Evolutionary conservation across 2,113 vertebrate genomes (phyloP).

Genomic region (Podarcis muralis): DNA sequence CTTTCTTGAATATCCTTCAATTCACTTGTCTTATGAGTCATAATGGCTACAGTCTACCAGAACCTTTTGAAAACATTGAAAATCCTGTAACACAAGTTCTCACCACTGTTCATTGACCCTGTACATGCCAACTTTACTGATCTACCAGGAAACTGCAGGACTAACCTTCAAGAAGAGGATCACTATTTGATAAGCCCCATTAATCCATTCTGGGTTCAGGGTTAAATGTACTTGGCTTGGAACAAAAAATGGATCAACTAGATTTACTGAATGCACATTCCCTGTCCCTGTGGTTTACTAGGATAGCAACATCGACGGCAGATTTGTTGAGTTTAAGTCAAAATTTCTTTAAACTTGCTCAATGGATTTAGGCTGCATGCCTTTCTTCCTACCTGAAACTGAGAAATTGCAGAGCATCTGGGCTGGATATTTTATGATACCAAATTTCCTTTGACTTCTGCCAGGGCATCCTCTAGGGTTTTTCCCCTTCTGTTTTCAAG

Average conservation of each 20-base stretch:
- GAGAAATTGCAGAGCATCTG: conserved; percentile 25
- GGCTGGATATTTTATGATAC: conserved; percentile 19
- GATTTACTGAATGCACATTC: neutral
- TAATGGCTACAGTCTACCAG: neutral
- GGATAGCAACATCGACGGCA: neutral
- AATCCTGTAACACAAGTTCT: neutral
- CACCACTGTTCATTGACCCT: neutral
- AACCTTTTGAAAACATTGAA: neutral
- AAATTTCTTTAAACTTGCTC: conserved; percentile 8
- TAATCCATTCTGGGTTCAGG: neutral
- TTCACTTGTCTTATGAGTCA: too few species aligned
- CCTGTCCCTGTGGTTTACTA: neutral
- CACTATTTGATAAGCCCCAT: neutral
- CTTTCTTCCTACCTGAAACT: conserved; percentile 16
- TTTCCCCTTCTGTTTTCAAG: neutral
- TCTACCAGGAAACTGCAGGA: neutral
- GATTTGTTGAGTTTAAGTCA: neutral
- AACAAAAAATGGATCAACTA: neutral
- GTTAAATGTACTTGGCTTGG: neutral
- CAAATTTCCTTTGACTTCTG: neutral
- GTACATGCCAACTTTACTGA: neutral
- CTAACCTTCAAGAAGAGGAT: neutral
- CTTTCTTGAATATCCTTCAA: too few species aligned
- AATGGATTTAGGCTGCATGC: neutral
- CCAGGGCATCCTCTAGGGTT: neutral